Conservation (phyloP, 2,113 vertebrate species). For the Hippoglossus stenolepis region DNA sequence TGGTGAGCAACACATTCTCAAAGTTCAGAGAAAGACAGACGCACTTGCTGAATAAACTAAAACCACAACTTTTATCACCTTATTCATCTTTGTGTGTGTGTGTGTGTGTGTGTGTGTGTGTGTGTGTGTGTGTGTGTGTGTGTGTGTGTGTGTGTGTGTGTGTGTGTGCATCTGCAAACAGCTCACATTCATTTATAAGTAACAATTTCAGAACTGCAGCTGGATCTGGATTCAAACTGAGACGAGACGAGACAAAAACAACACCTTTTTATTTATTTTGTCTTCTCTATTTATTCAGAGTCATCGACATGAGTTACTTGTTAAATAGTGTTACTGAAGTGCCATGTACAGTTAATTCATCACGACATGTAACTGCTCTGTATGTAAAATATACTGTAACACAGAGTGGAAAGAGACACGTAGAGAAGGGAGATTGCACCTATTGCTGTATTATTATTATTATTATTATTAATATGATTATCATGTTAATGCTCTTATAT, state of each 20-base stretch:
- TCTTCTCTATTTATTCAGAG: conserved; percentile 66
- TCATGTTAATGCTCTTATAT: conserved; percentile 67
- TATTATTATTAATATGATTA: conserved; percentile 50
- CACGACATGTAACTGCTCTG: conserved; percentile 51
- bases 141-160: not conserved
- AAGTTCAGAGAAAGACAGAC: too few relatives aligned
- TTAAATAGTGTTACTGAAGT: conserved; percentile 59
- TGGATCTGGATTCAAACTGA: conserved; percentile 16
- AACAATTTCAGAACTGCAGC: conserved; percentile 8
- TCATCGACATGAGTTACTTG: conserved; percentile 18
- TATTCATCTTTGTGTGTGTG: conserved; percentile 9
- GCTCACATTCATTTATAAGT: not conserved
- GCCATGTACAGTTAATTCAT: conserved; percentile 67
- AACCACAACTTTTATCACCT: not conserved
- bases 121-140: not conserved
- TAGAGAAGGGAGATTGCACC: conserved; percentile 26
- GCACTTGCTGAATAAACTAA: conserved; percentile 3
- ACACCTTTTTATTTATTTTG: conserved; percentile 39
- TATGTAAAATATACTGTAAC: conserved; percentile 62
- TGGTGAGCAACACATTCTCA: conserved; percentile 19
- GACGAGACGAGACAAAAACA: conserved; percentile 30
- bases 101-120: not conserved
- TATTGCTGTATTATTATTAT: conserved; percentile 62
- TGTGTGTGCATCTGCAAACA: not conserved
- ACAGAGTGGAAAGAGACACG: conserved; percentile 35